Evolutionary conservation across 2,113 vertebrate genomes (phyloP).

Genomic region (Grantiella picta): DNA sequence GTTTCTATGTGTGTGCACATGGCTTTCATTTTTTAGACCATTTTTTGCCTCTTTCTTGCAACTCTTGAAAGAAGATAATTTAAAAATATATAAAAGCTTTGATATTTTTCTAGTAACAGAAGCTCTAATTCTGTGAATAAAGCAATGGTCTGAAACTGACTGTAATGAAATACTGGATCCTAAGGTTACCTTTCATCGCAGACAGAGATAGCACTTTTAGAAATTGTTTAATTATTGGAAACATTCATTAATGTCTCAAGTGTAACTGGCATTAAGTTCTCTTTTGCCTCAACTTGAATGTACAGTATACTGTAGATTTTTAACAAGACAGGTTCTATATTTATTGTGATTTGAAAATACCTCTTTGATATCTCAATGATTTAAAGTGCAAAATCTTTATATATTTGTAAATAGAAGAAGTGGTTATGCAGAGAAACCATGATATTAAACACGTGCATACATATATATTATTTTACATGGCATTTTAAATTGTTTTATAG

Average conservation of each 20-base stretch:
- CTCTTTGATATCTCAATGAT: constrained; percentile 76
- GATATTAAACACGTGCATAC: constrained; percentile 45
- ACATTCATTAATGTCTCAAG: constrained; percentile 62
- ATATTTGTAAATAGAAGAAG: constrained; percentile 74
- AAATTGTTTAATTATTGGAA: constrained; percentile 61
- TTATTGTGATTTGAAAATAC: constrained; percentile 79
- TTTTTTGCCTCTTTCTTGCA: constrained; percentile 36
- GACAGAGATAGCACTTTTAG: constrained; percentile 77
- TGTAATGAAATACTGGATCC: constrained; percentile 50
- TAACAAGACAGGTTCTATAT: constrained; percentile 79
- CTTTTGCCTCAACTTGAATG: constrained; percentile 77
- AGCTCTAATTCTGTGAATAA: constrained; percentile 63
- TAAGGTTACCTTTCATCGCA: constrained; percentile 48
- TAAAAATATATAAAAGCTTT: constrained; percentile 60
- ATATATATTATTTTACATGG: constrained; percentile 66
- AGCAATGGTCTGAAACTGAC: constrained; percentile 56
- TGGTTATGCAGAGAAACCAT: constrained; percentile 69
- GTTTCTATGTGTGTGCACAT: constrained; percentile 27
- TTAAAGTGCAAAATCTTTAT: constrained; percentile 70
- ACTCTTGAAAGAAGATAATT: constrained; percentile 45
- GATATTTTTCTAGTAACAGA: constrained; percentile 71
- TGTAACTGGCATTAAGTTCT: constrained; percentile 63
- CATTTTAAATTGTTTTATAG: constrained; percentile 66
- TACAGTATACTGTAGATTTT: constrained; percentile 78
- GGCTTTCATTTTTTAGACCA: constrained; percentile 52